These are phyloP conservation scores for Chionis minor DNA, from an alignment of 2,113 vertebrate species.

Conservation along the genomic window DNA sequence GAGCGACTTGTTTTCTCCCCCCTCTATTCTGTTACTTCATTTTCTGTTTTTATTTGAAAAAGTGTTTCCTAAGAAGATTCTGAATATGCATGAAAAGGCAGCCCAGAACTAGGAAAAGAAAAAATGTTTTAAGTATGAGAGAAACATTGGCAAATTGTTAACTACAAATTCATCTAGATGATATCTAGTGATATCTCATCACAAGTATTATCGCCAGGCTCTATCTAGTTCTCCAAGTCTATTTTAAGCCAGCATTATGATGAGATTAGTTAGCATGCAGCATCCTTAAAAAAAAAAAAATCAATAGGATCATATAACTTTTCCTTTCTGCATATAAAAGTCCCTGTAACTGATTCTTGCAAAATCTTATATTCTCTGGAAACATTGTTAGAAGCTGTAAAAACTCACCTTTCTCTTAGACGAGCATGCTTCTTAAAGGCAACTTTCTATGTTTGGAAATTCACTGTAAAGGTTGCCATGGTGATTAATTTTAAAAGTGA, in stretches of 20 bases:
- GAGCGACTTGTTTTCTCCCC: not conserved
- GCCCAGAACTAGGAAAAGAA: not conserved
- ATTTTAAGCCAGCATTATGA: constrained; percentile 43
- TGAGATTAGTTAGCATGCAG: not conserved
- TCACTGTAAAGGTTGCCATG: constrained; percentile 61
- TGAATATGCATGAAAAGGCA: not conserved
- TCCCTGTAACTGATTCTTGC: not conserved
- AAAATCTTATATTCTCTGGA: not conserved
- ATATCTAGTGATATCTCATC: not conserved
- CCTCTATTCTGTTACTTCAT: not conserved
- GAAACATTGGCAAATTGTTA: not conserved
- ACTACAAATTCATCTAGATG: not conserved
- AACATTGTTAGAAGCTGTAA: constrained; percentile 30
- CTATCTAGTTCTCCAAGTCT: constrained; percentile 16
- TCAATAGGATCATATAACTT: not conserved
- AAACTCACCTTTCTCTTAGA: constrained; percentile 62
- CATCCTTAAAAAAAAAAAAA: not conserved
- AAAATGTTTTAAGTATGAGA: not conserved
- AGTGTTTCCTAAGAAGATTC: not conserved
- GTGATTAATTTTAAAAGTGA: constrained; percentile 65
- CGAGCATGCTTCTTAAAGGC: constrained; percentile 42
- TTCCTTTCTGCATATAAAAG: not conserved
- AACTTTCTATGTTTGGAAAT: constrained; percentile 67
- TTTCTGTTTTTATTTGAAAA: not conserved
- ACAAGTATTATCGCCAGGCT: not conserved